Base-by-base conservation (phyloP, 2,888 invertebrate species). In the Melanophora roralis region DNA sequence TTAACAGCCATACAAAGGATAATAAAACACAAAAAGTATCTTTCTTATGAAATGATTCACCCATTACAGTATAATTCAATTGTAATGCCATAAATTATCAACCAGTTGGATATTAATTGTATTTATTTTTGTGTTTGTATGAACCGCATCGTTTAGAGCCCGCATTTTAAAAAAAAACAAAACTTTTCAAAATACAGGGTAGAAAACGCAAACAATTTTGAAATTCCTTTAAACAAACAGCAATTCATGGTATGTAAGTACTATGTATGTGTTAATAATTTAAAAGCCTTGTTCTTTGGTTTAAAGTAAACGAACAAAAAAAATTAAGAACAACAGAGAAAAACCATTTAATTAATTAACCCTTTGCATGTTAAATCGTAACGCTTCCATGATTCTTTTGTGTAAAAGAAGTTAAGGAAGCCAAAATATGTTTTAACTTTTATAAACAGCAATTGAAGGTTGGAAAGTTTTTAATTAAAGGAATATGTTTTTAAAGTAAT, bases 321-420 rank as follows among this genome's bases (percentile, higher is more conserved):
- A 57, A 27, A 65, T n/a, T n/a, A n/a, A 43, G 21, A 45, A 12
- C n/a, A 59, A 65, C 73, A 74, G 19, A 57, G 36, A 65, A 75
- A 67, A 45, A 76, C 65, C 78, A 82, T 82, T 82, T 75, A 85
- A 86, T 86, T 87, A 87, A 87, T 87, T 87, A 88, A 86, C 84
- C 82, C 84, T 82, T 87, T 86, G 87, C 87, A 86, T 87, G 87
- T 83, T 83, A 75, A 78, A 75, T 76, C 79, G 85, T 84, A 85
- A 84, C 86, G 87, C 84, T 86, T 84, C 80, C 60, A 76, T 82
- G 69, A 51, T 81, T 80, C 23, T 55, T 53, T 19, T 19, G 36
- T 12, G 55, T 23, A 36, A 74, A 27, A 27, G 27, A 27, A 27
- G 3, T 27, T 5, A 27, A 27, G 3, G 6, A 27, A 27, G 6